These are phyloP conservation scores for Dufourea novaeangliae DNA, from an alignment of 1,140 invertebrate species.

Conservation along the genomic window DNA sequence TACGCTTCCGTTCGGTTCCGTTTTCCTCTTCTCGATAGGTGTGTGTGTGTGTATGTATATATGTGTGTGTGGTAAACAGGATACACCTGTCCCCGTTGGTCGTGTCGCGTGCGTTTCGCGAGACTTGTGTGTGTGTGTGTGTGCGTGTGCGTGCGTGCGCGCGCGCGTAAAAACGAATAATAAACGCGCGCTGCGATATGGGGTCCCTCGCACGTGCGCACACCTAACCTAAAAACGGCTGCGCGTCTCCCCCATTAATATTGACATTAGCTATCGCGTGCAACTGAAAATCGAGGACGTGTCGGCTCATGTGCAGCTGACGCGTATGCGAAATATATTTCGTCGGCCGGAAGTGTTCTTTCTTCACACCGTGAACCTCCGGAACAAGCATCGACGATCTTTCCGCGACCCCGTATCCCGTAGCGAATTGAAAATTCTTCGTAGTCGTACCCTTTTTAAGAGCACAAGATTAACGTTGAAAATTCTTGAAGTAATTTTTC, in stretches of 20 bases:
- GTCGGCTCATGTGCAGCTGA: constrained; percentile 52
- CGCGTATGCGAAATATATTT: constrained; percentile 46
- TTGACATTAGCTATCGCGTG: constrained; percentile 59
- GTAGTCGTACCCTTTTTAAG: no score
- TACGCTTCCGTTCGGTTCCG: neutral
- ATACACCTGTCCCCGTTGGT: constrained; percentile 27
- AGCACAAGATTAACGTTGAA: no score
- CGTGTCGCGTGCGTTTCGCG: constrained; percentile 23
- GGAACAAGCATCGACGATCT: neutral
- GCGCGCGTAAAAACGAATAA: constrained; percentile 52
- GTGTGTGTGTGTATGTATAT: no score
- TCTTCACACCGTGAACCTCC: constrained; percentile 4
- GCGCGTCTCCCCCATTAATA: constrained; percentile 56
- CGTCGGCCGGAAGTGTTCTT: constrained; percentile 49
- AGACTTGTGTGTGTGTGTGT: constrained; percentile 23
- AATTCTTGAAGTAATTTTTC: no score
- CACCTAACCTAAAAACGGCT: constrained; percentile 64
- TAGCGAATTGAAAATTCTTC: neutral
- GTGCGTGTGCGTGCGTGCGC: no score
- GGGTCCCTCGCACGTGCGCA: constrained; percentile 57
- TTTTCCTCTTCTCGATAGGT: neutral
- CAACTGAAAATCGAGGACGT: constrained; percentile 52
- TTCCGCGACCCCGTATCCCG: no score
- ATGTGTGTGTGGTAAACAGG: constrained; percentile 27
- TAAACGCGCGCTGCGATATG: constrained; percentile 44